A percentile compares a stretch with the other conserved stretches of the same genome.
These are phyloP conservation scores for Pangasianodon gigas DNA, from an alignment of 2,113 vertebrate genomes.

Conservation along the genomic window DNA sequence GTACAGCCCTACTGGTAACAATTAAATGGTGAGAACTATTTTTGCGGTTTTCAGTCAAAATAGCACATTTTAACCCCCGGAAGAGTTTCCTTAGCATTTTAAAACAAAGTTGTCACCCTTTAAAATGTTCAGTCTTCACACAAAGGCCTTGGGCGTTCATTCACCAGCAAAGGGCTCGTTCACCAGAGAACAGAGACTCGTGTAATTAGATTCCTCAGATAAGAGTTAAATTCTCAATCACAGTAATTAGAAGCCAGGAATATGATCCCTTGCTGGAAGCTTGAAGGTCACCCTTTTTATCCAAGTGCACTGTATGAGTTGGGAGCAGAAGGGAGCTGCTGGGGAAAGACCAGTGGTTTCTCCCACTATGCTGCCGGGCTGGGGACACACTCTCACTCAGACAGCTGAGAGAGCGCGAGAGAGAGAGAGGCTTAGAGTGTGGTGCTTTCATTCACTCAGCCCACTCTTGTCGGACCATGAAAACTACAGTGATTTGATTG, in stretches of 20 bases:
- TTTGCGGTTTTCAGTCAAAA: not conserved
- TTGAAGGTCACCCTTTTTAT: conserved; percentile 39
- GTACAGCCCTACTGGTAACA: not conserved
- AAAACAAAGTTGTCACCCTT: not conserved
- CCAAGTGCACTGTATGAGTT: conserved; percentile 6
- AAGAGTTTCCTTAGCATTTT: not conserved
- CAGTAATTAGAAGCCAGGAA: conserved; percentile 51
- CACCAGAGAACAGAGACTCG: conserved; percentile 46
- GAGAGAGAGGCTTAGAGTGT: not conserved
- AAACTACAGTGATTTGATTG: conserved; percentile 49
- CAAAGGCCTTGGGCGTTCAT: conserved; percentile 25
- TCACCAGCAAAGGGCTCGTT: conserved; percentile 22
- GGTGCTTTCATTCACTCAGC: conserved; percentile 31
- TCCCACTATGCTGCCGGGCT: not conserved
- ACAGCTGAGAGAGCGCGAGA: not conserved
- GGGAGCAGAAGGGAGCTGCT: not conserved
- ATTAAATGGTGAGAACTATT: not conserved
- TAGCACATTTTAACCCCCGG: not conserved
- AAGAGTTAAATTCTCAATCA: conserved; percentile 49
- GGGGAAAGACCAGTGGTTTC: not conserved
- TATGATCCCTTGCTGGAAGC: conserved; percentile 42
- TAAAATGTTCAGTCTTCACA: not conserved
- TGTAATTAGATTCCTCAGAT: conserved; percentile 49
- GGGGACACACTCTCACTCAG: not conserved
- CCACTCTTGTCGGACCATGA: conserved; percentile 38